Base-by-base conservation (phyloP, 1,140 invertebrate species). In the Calephelis virginiensis region DNA sequence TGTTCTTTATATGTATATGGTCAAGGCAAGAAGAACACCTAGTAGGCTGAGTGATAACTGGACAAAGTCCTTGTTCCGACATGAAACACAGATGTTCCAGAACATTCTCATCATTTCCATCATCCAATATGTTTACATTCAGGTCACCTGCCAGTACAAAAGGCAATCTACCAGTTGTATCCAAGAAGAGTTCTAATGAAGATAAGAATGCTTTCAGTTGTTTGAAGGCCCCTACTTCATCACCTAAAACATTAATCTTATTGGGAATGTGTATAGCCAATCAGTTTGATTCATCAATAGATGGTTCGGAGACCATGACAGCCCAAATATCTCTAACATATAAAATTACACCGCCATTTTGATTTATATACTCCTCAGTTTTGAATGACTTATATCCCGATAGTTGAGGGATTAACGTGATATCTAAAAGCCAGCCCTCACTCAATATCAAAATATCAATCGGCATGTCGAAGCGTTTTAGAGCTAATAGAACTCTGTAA, bases 281-380 rank as follows among this genome's bases (percentile, higher is more conserved):
- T 49, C 66, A 75, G 38, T 74, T 69, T 11, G 69, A 67, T 45
- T 75, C 73, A 5, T 65, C 28, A n/a, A 73, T 65, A n/a, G 40
- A 1, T 6, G 71, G 64, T 47, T 77, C 76, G n/a, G 56, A 46
- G 8, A 73, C 60, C 43, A 1, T 40, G 7, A 62, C 48, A 14
- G 60, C 64, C 63, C 40, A 64, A 4, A 17, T 38, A 11, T 73
- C 67, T 38, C 45, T 71, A 13, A 73, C 61, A 61, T 73, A 77
- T 5, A 69, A 69, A 11, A 74, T 66, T 12, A 77, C 73, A 49
- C 73, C 76, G 43, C 75, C 67, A 14, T 71, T 71, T 64, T 73
- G 69, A 43, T 77, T 72, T 37, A 65, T 67, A 48, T 56, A 67
- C 46, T 68, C 71, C 40, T 48, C 43, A 0, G 71, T 73, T 40